These are phyloP conservation scores for Norana najaformis DNA, from an alignment of 2,888 invertebrate species.

Conservation along the genomic window DNA sequence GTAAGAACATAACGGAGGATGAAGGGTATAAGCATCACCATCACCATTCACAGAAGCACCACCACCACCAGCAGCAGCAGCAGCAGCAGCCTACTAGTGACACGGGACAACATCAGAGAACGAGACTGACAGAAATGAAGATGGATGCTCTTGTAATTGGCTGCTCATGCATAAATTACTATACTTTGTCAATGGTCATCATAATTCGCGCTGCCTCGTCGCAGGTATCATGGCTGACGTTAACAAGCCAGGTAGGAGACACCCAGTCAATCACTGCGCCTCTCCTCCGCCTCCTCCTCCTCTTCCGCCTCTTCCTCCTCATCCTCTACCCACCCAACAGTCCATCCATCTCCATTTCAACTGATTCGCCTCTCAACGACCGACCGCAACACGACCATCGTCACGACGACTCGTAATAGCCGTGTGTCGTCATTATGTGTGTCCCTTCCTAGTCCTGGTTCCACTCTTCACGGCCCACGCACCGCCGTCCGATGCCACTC, in stretches of 20 bases:
- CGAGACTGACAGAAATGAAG: neutral
- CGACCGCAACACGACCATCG: neutral
- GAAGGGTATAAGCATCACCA: too few species aligned
- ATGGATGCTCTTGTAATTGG: neutral
- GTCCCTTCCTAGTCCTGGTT: neutral
- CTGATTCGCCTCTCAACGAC: constrained; percentile 5
- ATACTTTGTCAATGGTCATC: neutral
- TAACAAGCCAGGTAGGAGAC: neutral
- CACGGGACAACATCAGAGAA: constrained; percentile 4
- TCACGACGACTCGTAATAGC: neutral
- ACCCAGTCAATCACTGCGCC: neutral
- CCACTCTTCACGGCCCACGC: neutral
- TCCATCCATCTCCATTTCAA: neutral
- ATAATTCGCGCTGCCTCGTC: neutral
- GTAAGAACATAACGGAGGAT: neutral
- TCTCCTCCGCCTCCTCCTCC: neutral
- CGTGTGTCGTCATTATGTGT: neutral
- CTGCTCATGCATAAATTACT: neutral
- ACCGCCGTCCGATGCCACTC: neutral
- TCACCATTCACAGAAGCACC: neutral
- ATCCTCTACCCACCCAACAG: neutral
- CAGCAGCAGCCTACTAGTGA: neutral
- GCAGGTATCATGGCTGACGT: neutral
- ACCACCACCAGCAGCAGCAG: neutral
- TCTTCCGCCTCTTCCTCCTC: neutral